Percentiles rank a stretch among this genome's conserved stretches.
phyloP scores from a whole-genome alignment of 2,113 vertebrate genomes.

The Otocyon megalotis region DNA sequence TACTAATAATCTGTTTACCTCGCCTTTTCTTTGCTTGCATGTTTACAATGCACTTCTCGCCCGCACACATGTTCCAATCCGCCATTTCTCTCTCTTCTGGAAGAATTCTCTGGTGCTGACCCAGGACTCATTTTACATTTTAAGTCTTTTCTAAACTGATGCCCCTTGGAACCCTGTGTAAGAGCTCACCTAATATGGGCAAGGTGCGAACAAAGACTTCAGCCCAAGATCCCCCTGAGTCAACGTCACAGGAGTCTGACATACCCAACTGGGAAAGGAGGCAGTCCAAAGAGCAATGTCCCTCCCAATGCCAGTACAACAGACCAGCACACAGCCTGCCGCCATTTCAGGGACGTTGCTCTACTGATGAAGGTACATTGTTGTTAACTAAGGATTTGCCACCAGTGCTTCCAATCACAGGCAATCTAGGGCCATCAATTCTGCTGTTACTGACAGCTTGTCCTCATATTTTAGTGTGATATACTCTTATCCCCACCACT shows the following conservation, averaged over 20 bases:
- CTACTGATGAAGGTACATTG: fast-evolving
- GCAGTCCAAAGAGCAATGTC: neutral
- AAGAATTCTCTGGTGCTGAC: neutral
- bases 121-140: neutral
- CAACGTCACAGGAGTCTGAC: neutral
- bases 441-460: neutral
- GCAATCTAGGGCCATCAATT: neutral
- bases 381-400: neutral
- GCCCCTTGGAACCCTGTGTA: neutral
- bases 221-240: neutral
- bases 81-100: neutral
- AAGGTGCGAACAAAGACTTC: neutral
- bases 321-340: neutral
- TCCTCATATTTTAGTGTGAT: neutral
- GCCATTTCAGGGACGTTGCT: too few species aligned
- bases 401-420: neutral
- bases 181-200: neutral
- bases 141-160: neutral
- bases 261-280: neutral
- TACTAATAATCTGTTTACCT: neutral
- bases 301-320: neutral
- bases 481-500: too few species aligned
- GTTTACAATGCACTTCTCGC: neutral
- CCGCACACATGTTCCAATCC: fast-evolving
- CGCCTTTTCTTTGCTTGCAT: neutral